These are phyloP conservation scores for Fregetta grallaria DNA, from an alignment of 2,113 vertebrate genomes.

Conservation along the genomic window DNA sequence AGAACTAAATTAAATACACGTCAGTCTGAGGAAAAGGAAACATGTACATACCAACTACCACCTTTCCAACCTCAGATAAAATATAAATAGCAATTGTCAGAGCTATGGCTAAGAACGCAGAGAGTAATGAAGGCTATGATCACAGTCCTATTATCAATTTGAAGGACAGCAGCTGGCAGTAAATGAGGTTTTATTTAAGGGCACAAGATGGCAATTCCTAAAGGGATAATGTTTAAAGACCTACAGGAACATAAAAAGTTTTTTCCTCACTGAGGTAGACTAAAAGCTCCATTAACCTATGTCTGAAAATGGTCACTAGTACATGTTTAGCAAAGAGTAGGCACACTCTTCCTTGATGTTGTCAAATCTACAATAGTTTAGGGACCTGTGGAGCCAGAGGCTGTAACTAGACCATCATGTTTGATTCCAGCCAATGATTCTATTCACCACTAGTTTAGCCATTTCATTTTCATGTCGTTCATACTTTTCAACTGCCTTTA, in stretches of 20 bases:
- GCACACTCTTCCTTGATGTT: neutral
- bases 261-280: neutral
- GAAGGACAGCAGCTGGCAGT: neutral
- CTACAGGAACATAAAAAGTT: neutral
- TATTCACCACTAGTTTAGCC: neutral
- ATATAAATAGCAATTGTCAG: neutral
- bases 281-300: neutral
- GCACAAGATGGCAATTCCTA: neutral
- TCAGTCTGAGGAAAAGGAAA: constrained; percentile 1
- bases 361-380: neutral
- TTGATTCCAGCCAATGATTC: neutral
- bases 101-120: neutral
- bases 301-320: neutral
- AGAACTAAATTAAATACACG: constrained; percentile 30
- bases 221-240: neutral
- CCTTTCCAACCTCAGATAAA: neutral
- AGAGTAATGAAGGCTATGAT: neutral
- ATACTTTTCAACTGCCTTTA: neutral
- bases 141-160: neutral
- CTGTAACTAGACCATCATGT: neutral
- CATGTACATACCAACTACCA: neutral
- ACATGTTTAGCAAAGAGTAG: neutral
- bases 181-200: neutral
- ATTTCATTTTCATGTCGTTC: neutral
- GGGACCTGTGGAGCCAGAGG: neutral